phyloP scores from a whole-genome alignment of 2,797 vertebrate genomes.

The Acrocephalus scirpaceus region DNA sequence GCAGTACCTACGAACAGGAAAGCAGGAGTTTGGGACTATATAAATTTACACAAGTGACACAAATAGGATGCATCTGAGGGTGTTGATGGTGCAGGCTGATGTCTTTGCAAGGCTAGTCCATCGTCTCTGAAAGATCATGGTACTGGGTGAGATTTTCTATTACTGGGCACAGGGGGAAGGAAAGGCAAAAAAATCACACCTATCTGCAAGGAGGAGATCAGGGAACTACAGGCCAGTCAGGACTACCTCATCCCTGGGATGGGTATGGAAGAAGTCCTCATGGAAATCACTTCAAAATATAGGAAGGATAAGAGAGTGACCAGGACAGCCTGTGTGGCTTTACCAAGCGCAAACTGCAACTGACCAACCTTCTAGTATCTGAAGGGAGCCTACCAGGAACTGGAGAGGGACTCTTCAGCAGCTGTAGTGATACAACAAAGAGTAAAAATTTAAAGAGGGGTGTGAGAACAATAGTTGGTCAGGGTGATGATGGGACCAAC shows the following conservation, averaged over 20 bases:
- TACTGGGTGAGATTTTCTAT: background rate
- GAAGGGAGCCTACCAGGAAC: background rate
- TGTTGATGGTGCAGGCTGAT: background rate
- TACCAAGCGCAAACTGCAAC: background rate
- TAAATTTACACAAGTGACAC: background rate
- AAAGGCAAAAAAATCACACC: background rate
- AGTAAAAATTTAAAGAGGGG: background rate
- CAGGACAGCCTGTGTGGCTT: accelerated
- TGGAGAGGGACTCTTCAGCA: background rate
- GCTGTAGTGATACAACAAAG: background rate
- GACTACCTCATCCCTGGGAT: background rate
- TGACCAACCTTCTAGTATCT: background rate
- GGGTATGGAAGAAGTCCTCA: background rate
- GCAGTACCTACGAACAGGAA: background rate
- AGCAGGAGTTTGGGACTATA: background rate
- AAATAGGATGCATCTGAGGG: background rate
- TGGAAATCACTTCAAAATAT: background rate
- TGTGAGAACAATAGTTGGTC: too few species aligned
- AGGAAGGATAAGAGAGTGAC: background rate
- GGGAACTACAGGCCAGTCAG: background rate
- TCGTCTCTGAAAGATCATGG: background rate
- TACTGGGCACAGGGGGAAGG: accelerated
- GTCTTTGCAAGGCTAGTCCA: background rate
- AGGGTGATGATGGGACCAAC: too few species aligned
- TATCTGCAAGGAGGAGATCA: background rate